phyloP scores from a whole-genome alignment of 2,113 vertebrate genomes.

The Anoplopoma fimbria region DNA sequence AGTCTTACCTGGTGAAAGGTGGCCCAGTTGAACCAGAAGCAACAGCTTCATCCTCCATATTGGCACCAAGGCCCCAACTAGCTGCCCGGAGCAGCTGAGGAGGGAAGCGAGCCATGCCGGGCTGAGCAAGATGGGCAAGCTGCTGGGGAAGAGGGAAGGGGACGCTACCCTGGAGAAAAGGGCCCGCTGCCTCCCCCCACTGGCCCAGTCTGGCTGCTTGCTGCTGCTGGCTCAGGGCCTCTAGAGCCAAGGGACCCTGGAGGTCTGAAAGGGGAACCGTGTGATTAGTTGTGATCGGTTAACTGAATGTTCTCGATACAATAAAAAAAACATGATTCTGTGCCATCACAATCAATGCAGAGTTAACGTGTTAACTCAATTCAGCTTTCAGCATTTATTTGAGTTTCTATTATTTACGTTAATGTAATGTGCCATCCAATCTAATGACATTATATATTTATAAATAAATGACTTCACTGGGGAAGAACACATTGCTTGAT shows the following conservation, averaged over 20 bases:
- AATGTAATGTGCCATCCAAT: background rate
- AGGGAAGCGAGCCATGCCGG: slow-evolving; percentile 88
- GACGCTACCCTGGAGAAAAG: slow-evolving; percentile 90
- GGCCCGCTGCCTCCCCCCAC: slow-evolving; percentile 92
- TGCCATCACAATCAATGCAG: background rate
- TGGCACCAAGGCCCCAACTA: slow-evolving; percentile 91
- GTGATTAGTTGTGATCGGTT: background rate
- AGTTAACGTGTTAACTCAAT: background rate
- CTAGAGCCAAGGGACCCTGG: slow-evolving; percentile 90
- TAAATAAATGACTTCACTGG: background rate
- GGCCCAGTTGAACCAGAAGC: slow-evolving; percentile 81
- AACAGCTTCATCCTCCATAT: slow-evolving; percentile 88
- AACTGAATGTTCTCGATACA: background rate
- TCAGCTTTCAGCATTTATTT: background rate
- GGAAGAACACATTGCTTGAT: background rate
- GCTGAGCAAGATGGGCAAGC: slow-evolving; percentile 92
- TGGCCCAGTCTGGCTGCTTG: slow-evolving; percentile 91
- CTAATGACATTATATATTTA: background rate
- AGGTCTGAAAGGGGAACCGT: slow-evolving; percentile 77
- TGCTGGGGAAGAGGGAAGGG: slow-evolving; percentile 91
- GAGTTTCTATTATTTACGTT: background rate
- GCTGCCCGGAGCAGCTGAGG: slow-evolving; percentile 90
- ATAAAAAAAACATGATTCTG: background rate
- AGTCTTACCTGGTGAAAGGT: slow-evolving; percentile 88
- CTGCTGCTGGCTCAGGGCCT: slow-evolving; percentile 89